Conservation (phyloP, 2,797 vertebrate genomes). For the Carapus acus region DNA sequence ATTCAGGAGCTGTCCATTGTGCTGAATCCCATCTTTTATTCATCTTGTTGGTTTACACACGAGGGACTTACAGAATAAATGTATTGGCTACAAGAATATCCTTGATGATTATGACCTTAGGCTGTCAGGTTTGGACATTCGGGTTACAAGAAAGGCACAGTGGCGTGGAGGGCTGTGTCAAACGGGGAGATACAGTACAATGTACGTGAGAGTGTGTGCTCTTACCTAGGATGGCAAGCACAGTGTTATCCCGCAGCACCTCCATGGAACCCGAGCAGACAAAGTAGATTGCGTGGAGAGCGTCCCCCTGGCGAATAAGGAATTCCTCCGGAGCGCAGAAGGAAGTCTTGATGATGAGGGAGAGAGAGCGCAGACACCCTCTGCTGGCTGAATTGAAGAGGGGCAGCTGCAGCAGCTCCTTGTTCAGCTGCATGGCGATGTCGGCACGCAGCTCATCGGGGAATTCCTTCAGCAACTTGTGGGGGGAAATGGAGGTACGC, state of each 20-base stretch:
- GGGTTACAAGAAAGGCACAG: too few relatives aligned
- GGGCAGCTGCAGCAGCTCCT: slow-evolving; percentile 90
- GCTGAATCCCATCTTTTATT: too few relatives aligned
- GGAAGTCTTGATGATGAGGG: slow-evolving; percentile 94
- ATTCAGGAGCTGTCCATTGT: too few relatives aligned
- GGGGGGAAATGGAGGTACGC: background rate
- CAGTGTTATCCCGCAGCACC: slow-evolving; percentile 91
- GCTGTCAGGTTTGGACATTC: too few relatives aligned
- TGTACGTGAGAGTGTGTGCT: too few relatives aligned
- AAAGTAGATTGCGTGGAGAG: slow-evolving; percentile 94
- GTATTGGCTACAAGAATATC: too few relatives aligned
- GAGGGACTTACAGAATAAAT: too few relatives aligned
- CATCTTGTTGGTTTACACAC: too few relatives aligned
- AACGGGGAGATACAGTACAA: too few relatives aligned
- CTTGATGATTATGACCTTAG: too few relatives aligned
- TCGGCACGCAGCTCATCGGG: slow-evolving; percentile 92
- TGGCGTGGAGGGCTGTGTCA: too few relatives aligned
- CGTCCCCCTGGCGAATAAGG: slow-evolving; percentile 92
- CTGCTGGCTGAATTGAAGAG: slow-evolving; percentile 93
- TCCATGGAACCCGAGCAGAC: slow-evolving; percentile 98
- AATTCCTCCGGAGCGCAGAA: slow-evolving; percentile 96
- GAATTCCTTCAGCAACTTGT: slow-evolving; percentile 91
- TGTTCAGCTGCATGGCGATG: slow-evolving; percentile 96
- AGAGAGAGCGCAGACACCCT: slow-evolving; percentile 93
- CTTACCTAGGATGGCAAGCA: slow-evolving; percentile 90